A percentile compares a stretch with the other conserved stretches of the same genome.
Conservation (phyloP, 2,113 vertebrate genomes). For the Genyomyrus donnyi region DNA sequence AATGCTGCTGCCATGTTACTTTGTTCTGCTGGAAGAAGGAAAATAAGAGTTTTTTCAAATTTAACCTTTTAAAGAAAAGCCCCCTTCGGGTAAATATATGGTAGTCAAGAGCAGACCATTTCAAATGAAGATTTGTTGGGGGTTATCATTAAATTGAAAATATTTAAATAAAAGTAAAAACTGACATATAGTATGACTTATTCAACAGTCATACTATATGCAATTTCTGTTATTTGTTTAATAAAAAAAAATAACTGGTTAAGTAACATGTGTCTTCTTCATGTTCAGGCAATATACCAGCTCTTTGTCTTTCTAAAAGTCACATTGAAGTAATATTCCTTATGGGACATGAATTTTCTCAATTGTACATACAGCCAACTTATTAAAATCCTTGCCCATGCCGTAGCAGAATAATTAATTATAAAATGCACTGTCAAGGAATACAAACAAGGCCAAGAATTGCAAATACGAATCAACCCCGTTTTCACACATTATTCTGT, state of each 20-base stretch:
- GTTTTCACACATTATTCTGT: background rate
- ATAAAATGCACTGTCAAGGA: background rate
- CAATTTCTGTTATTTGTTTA: background rate
- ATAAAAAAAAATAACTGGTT: background rate
- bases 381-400: background rate
- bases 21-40: background rate
- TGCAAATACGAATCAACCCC: background rate
- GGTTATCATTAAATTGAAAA: background rate
- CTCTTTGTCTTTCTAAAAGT: background rate
- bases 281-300: background rate
- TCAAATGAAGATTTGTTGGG: background rate
- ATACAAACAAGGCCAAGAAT: background rate
- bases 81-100: background rate
- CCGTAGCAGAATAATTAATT: background rate
- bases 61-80: background rate
- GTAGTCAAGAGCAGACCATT: background rate
- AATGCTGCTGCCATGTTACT: background rate
- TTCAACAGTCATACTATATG: background rate
- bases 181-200: background rate
- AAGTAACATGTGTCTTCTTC: background rate
- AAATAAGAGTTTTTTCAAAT: background rate
- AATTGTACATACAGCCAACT: background rate
- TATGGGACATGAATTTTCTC: background rate
- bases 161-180: background rate
- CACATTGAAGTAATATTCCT: background rate